Percentiles rank a stretch among this genome's conserved stretches.
Conservation (phyloP, 23 tunicate species). For the Phallusia fumigata region DNA sequence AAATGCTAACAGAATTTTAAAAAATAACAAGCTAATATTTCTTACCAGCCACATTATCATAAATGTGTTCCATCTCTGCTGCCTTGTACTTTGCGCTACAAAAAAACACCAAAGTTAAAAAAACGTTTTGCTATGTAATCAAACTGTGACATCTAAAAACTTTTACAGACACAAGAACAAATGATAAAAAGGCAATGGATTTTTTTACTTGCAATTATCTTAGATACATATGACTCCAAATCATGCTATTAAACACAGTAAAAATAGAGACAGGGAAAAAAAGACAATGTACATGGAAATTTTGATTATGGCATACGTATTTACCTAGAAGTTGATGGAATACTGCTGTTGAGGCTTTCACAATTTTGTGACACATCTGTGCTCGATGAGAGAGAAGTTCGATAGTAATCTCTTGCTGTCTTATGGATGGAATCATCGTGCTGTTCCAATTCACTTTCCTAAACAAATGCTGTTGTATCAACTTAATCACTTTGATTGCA, state of each 20-base stretch:
- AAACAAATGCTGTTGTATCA: neutral
- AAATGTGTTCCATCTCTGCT: neutral
- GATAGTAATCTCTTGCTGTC: neutral
- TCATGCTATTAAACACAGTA: no score
- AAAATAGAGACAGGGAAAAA: neutral
- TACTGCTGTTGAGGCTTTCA: neutral
- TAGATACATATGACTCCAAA: no score
- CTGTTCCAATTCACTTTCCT: neutral
- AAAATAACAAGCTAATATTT: neutral
- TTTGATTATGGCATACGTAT: neutral
- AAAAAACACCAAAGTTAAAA: neutral
- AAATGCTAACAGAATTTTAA: no score
- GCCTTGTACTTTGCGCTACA: neutral
- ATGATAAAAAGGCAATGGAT: no score
- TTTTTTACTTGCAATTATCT: no score
- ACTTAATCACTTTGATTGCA: neutral
- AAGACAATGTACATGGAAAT: no score
- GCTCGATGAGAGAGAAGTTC: constrained; percentile 5
- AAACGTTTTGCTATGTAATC: neutral
- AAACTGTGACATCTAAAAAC: no score
- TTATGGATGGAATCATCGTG: neutral
- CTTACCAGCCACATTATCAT: neutral
- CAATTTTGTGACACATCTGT: neutral
- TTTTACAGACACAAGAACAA: no score
- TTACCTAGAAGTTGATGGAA: neutral